Evolutionary conservation across 1,140 invertebrate genomes (phyloP).

Genomic region (Zophobas morio): DNA sequence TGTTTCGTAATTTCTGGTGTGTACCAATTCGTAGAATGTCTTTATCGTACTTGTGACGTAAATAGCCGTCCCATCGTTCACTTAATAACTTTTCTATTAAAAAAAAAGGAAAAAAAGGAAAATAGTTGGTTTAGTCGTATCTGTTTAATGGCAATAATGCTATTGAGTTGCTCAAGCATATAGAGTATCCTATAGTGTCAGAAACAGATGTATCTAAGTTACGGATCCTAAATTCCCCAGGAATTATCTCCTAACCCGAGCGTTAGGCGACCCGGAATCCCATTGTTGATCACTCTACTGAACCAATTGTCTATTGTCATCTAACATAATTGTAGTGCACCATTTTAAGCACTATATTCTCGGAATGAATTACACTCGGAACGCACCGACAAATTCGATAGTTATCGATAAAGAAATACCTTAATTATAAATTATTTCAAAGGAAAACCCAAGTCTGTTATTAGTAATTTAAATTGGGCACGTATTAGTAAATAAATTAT

Average conservation of each 20-base stretch:
- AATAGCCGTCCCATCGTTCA: too few species aligned
- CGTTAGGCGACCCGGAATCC: slow-evolving; percentile 18
- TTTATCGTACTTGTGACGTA: too few species aligned
- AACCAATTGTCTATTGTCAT: slow-evolving; percentile 46
- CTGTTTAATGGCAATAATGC: not conserved
- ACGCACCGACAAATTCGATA: not conserved
- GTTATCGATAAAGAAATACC: too few species aligned
- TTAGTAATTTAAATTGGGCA: too few species aligned
- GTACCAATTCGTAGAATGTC: too few species aligned
- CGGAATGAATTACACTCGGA: not conserved
- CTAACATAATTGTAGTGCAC: slow-evolving; percentile 26
- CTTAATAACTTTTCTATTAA: too few species aligned
- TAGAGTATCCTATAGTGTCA: not conserved
- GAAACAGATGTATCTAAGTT: slow-evolving; percentile 29
- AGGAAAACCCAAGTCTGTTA: too few species aligned
- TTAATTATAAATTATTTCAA: too few species aligned
- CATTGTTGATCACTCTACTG: slow-evolving; percentile 41
- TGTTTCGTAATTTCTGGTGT: too few species aligned
- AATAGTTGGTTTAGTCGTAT: too few species aligned
- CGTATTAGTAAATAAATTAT: too few species aligned
- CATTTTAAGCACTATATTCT: slow-evolving; percentile 3
- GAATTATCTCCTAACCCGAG: slow-evolving; percentile 30
- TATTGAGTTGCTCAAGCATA: slow-evolving; percentile 8
- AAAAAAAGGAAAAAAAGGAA: too few species aligned
- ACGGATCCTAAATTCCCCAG: slow-evolving; percentile 2